Evolutionary conservation across 2,888 invertebrate genomes (phyloP).

Genomic region (Drosophila maculinotata): DNA sequence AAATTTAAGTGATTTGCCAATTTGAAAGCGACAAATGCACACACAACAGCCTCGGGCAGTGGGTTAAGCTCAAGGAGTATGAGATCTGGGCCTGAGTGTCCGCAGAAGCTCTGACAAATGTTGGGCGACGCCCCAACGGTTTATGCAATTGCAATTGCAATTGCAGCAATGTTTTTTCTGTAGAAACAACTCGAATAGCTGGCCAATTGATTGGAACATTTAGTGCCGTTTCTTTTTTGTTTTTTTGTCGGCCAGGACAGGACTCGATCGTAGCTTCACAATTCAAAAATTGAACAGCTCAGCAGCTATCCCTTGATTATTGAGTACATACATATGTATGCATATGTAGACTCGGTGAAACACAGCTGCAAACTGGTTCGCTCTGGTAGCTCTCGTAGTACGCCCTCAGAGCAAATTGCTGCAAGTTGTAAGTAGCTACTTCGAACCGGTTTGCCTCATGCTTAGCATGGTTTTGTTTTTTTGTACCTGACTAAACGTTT

Average conservation of each 20-base stretch:
- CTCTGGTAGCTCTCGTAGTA: neutral
- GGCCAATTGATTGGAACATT: conserved; percentile 32
- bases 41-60: conserved; percentile 37
- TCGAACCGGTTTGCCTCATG: conserved; percentile 54
- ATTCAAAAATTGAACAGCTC: conserved; percentile 46
- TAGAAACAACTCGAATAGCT: conserved; percentile 4
- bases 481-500: conserved; percentile 71
- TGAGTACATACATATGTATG: conserved; percentile 38
- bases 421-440: conserved; percentile 39
- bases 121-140: conserved; percentile 54
- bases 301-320: conserved; percentile 75
- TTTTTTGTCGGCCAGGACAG: conserved; percentile 13
- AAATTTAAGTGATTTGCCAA: conserved; percentile 79
- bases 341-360: conserved; percentile 21
- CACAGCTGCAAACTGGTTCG: conserved; percentile 77
- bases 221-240: conserved; percentile 43
- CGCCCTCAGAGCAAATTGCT: conserved; percentile 21
- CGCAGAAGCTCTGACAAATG: conserved; percentile 65
- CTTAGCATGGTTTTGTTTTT: conserved; percentile 33
- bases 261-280: conserved; percentile 54
- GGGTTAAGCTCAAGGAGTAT: conserved; percentile 38
- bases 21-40: conserved; percentile 50
- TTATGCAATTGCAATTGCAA: conserved; percentile 41
- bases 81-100: neutral
- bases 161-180: conserved; percentile 23